Evolutionary conservation across 2,888 invertebrate genomes (phyloP).

Genomic region (Ormyrus pomaceus): DNA sequence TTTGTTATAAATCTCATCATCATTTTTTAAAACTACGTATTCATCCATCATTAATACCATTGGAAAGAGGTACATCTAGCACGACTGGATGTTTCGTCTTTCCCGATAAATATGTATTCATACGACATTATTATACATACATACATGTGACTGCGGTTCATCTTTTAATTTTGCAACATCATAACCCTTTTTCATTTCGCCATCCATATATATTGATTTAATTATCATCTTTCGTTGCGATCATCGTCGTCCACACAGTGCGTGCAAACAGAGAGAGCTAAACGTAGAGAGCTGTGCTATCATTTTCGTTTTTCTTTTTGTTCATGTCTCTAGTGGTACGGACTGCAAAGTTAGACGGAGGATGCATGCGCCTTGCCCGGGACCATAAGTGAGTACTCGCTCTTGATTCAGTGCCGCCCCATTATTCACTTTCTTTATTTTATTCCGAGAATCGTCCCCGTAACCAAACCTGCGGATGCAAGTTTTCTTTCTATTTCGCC

Average conservation of each 20-base stretch:
- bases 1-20: conserved; percentile 2
- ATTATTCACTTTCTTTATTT: too few relatives aligned
- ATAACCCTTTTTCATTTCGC: conserved; percentile 5
- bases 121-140: conserved; percentile 33
- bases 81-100: conserved; percentile 66
- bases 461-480: too few relatives aligned
- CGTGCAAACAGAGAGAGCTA: conserved; percentile 50
- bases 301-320: conserved; percentile 71
- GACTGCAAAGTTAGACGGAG: conserved; percentile 77
- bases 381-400: conserved; percentile 75
- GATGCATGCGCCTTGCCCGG: conserved; percentile 76
- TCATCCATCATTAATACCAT: conserved; percentile 28
- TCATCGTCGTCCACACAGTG: conserved; percentile 44
- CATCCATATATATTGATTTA: conserved; percentile 33
- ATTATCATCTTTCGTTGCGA: conserved; percentile 52
- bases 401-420: conserved; percentile 61
- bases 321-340: conserved; percentile 76
- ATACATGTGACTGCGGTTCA: neutral
- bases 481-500: neutral
- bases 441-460: too few relatives aligned
- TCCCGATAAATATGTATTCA: conserved; percentile 55
- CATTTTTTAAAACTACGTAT: conserved; percentile 3
- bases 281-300: conserved; percentile 61
- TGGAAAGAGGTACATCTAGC: conserved; percentile 63
- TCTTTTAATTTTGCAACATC: conserved; percentile 6